Conservation (phyloP, 1,140 invertebrate species). For the Piezodorus guildinii region DNA sequence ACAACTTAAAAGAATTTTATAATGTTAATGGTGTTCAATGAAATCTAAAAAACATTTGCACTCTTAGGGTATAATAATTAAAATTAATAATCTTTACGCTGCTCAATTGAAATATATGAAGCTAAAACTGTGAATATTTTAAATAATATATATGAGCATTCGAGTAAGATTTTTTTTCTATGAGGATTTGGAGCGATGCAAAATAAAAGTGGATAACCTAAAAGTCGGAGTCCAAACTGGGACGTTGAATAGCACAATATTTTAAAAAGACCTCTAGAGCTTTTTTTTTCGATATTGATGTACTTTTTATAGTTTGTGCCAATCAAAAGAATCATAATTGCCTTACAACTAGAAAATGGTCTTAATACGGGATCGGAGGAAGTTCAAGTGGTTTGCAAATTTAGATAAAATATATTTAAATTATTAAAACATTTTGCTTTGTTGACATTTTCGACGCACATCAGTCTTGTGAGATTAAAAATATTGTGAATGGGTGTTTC, state of each 20-base stretch:
- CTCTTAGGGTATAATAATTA: neutral
- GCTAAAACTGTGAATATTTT: slow-evolving; percentile 23
- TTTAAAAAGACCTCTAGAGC: slow-evolving; percentile 13
- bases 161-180: neutral
- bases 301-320: slow-evolving; percentile 17
- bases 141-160: slow-evolving; percentile 16
- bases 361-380: slow-evolving; percentile 2
- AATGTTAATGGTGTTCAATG: neutral
- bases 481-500: slow-evolving; percentile 4
- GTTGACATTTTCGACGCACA: neutral
- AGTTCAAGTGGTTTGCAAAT: slow-evolving; percentile 11
- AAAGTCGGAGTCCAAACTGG: slow-evolving; percentile 13
- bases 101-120: slow-evolving; percentile 19
- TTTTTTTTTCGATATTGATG: slow-evolving; percentile 3
- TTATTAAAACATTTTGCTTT: neutral
- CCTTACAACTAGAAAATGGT: slow-evolving; percentile 3
- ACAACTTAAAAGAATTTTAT: neutral
- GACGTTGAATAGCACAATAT: slow-evolving; percentile 3
- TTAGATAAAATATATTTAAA: neutral
- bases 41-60: neutral
- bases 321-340: slow-evolving; percentile 8
- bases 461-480: neutral
- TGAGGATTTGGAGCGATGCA: too few relatives aligned
- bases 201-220: slow-evolving; percentile 5
- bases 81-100: slow-evolving; percentile 14